These are phyloP conservation scores for Anhinga rufa DNA, from an alignment of 2,113 vertebrate genomes.

Conservation along the genomic window DNA sequence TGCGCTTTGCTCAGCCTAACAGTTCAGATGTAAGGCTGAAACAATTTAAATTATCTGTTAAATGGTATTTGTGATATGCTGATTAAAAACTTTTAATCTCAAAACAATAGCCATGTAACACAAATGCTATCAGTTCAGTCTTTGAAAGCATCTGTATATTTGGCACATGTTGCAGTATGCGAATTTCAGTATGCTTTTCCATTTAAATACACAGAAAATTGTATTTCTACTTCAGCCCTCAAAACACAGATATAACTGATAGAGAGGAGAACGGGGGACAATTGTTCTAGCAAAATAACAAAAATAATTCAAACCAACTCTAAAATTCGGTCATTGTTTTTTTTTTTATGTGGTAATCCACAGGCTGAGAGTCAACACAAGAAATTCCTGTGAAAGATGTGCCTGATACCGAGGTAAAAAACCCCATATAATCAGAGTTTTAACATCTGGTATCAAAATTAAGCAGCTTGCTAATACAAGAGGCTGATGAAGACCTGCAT, in stretches of 20 bases:
- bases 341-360: background rate
- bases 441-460: background rate
- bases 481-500: background rate
- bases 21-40: background rate
- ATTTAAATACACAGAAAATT: background rate
- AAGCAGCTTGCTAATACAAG: background rate
- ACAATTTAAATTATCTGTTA: background rate
- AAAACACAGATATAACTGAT: background rate
- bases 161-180: background rate
- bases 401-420: background rate
- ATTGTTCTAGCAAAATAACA: background rate
- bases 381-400: background rate
- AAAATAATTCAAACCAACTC: background rate
- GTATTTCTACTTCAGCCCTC: background rate
- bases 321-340: background rate
- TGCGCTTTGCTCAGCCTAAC: background rate
- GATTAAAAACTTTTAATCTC: background rate
- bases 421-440: background rate
- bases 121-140: background rate
- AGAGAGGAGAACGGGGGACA: fast-evolving
- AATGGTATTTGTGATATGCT: background rate
- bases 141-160: background rate
- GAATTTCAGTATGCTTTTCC: background rate
- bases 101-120: background rate
- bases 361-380: background rate